These are phyloP conservation scores for Lordiphosa mommai DNA, from an alignment of 1,140 invertebrate genomes.

Conservation along the genomic window DNA sequence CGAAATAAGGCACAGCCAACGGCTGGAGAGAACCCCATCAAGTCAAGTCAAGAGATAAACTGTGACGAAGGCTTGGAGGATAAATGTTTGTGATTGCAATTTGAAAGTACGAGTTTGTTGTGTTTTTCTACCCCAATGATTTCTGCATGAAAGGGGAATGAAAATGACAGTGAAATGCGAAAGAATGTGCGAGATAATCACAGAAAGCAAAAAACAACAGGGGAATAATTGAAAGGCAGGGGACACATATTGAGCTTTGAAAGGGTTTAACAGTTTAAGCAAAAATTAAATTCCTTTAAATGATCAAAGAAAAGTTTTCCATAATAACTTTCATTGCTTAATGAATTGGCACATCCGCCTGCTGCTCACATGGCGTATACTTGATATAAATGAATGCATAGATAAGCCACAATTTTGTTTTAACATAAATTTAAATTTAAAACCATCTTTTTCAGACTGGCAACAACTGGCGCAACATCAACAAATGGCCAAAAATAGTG, in stretches of 20 bases:
- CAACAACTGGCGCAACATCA: constrained; percentile 33
- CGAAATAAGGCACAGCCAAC: constrained; percentile 20
- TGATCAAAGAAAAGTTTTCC: not conserved
- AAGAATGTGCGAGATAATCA: constrained; percentile 31
- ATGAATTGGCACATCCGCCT: not conserved
- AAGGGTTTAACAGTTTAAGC: not conserved
- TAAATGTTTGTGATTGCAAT: constrained; percentile 50
- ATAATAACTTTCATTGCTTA: not conserved
- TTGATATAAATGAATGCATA: constrained; percentile 11
- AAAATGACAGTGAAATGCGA: not conserved
- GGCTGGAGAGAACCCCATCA: constrained; percentile 8
- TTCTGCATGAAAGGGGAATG: constrained; percentile 5
- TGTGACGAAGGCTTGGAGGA: constrained; percentile 6
- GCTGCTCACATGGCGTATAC: constrained; percentile 16
- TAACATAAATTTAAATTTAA: constrained; percentile 1
- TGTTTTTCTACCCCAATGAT: constrained; percentile 42
- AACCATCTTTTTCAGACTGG: constrained; percentile 17
- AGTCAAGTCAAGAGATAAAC: constrained; percentile 20
- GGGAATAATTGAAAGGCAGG: constrained; percentile 47
- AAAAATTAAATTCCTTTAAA: too few relatives aligned
- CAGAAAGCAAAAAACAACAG: not conserved
- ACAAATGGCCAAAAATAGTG: constrained; percentile 27
- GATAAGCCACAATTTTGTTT: constrained; percentile 18
- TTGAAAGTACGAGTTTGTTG: constrained; percentile 33
- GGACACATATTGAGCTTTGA: not conserved